Evolutionary conservation across 1,140 invertebrate genomes (phyloP).

Genomic region (Drosophila kikkawai): DNA sequence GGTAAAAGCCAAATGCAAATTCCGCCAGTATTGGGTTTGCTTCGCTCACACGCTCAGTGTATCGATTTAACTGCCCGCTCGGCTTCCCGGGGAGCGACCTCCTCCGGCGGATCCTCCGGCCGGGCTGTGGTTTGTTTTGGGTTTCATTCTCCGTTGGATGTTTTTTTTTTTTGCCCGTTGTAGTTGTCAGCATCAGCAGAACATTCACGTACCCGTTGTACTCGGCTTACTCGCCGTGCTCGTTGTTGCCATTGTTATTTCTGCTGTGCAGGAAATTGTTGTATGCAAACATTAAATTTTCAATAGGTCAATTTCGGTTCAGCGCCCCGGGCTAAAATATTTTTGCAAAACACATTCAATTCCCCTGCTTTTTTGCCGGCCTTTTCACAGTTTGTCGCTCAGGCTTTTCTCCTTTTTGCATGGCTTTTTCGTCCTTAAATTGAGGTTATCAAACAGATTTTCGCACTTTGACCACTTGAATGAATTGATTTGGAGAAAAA

Average conservation of each 20-base stretch:
- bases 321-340: slow-evolving; percentile 26
- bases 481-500: slow-evolving; percentile 49
- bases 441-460: slow-evolving; percentile 59
- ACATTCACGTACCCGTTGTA: slow-evolving; percentile 28
- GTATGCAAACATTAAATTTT: slow-evolving; percentile 79
- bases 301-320: slow-evolving; percentile 64
- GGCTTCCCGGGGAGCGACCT: slow-evolving; percentile 58
- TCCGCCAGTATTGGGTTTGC: slow-evolving; percentile 74
- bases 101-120: slow-evolving; percentile 39
- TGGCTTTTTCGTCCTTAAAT: slow-evolving; percentile 33
- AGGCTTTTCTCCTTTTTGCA: slow-evolving; percentile 11
- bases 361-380: slow-evolving; percentile 12
- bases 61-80: slow-evolving; percentile 72
- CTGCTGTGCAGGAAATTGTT: slow-evolving; percentile 70
- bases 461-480: slow-evolving; percentile 46
- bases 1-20: slow-evolving; percentile 68
- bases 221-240: slow-evolving; percentile 2
- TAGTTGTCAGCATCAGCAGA: slow-evolving; percentile 66
- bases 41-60: slow-evolving; percentile 67
- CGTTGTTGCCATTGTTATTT: slow-evolving; percentile 41
- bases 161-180: slow-evolving; percentile 40
- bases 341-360: slow-evolving; percentile 47
- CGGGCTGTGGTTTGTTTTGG: slow-evolving; percentile 62
- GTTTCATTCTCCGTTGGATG: slow-evolving; percentile 31
- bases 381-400: slow-evolving; percentile 44